Evolutionary conservation across 2,888 invertebrate genomes (phyloP).

Genomic region (Eupithecia exiguata): DNA sequence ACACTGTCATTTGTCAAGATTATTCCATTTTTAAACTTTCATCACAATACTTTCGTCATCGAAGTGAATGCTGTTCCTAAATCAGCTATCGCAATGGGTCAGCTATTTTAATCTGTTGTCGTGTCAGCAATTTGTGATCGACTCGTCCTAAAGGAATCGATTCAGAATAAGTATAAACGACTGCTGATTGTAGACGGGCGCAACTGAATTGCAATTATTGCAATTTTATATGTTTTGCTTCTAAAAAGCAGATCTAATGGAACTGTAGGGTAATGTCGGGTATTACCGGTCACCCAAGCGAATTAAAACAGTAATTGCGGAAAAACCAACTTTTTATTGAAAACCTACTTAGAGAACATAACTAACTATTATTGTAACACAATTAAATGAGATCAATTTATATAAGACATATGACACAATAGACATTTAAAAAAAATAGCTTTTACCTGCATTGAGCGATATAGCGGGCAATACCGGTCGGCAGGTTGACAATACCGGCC

Average conservation of each 20-base stretch:
- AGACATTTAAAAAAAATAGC: too few species aligned
- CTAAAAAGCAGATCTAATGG: neutral
- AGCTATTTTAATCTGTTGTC: conserved; percentile 38
- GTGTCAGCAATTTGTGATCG: conserved; percentile 32
- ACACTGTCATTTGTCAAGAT: conserved; percentile 28
- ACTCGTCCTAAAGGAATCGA: conserved; percentile 19
- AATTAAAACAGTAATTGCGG: too few species aligned
- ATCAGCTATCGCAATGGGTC: conserved; percentile 42
- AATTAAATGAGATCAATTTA: too few species aligned
- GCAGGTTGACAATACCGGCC: neutral
- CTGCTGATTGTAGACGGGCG: neutral
- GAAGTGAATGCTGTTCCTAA: conserved; percentile 21
- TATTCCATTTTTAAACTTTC: conserved; percentile 10
- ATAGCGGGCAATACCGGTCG: neutral
- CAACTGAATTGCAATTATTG: neutral
- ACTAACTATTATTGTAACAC: too few species aligned
- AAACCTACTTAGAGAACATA: too few species aligned
- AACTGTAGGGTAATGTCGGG: too few species aligned
- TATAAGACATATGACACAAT: too few species aligned
- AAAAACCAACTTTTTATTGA: too few species aligned
- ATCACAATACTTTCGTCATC: conserved; percentile 23
- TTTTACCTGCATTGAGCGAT: neutral
- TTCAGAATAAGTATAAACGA: neutral
- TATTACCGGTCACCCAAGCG: too few species aligned
- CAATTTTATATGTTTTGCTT: neutral